phyloP scores from a whole-genome alignment of 2,113 vertebrate genomes.

The Raja brachyura region DNA sequence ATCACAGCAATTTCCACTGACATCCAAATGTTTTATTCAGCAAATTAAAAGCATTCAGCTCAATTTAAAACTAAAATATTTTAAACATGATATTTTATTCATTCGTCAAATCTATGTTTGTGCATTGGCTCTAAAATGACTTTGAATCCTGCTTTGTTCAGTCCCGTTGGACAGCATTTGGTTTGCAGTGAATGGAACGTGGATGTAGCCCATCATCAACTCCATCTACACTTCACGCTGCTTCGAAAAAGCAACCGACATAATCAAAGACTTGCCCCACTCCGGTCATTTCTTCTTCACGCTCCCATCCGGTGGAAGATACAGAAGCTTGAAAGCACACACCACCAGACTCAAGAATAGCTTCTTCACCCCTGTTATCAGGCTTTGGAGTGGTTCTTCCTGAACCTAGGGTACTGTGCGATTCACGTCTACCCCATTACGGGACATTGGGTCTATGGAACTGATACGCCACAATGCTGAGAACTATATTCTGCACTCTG shows the following conservation, averaged over 20 bases:
- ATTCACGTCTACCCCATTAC: too few species aligned
- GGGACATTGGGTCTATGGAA: too few species aligned
- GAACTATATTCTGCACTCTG: too few species aligned
- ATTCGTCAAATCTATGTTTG: background rate
- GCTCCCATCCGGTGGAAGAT: too few species aligned
- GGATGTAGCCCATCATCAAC: background rate
- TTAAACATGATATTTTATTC: background rate
- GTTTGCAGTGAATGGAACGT: background rate
- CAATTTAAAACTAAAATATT: background rate
- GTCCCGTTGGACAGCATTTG: background rate
- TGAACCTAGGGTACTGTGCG: too few species aligned
- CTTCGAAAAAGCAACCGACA: background rate
- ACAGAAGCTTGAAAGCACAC: too few species aligned
- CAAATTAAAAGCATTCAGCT: background rate
- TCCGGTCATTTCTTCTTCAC: too few species aligned
- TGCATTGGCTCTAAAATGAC: background rate
- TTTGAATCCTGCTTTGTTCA: background rate
- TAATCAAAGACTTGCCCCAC: too few species aligned
- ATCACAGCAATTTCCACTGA: background rate
- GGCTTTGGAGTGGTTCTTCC: too few species aligned
- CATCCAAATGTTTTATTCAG: background rate
- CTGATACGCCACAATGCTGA: too few species aligned
- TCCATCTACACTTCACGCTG: background rate
- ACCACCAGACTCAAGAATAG: too few species aligned
- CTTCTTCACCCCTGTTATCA: too few species aligned